Evolutionary conservation across 2,113 vertebrate species (phyloP).

Genomic region (Anas platyrhynchos): DNA sequence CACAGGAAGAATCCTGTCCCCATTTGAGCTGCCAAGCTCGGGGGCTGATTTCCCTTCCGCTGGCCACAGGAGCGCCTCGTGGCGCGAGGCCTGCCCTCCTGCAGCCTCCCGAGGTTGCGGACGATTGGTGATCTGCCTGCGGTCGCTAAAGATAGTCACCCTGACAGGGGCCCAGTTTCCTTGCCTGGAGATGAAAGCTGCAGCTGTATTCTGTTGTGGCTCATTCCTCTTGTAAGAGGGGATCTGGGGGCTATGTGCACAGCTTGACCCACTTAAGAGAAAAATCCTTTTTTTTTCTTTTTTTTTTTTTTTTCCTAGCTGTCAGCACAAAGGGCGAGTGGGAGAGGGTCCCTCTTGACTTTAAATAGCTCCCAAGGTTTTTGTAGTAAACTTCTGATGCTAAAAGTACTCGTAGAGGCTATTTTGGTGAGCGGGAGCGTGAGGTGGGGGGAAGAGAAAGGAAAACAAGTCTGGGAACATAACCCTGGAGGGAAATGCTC

Average conservation of each 20-base stretch:
- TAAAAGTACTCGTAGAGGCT: neutral
- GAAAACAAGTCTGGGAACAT: neutral
- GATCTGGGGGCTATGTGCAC: neutral
- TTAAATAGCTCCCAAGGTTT: neutral
- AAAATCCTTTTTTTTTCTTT: neutral
- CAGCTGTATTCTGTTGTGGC: neutral
- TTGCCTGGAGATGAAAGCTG: neutral
- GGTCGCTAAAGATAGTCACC: neutral
- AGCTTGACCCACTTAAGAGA: neutral
- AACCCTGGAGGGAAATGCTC: neutral
- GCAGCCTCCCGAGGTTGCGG: neutral
- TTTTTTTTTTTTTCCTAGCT: neutral
- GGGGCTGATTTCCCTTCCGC: neutral
- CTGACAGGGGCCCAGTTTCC: neutral
- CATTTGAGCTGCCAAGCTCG: neutral
- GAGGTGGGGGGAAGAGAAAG: neutral
- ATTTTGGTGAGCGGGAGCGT: fast-evolving
- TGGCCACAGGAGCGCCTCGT: fast-evolving
- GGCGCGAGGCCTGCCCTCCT: neutral
- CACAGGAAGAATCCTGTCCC: neutral
- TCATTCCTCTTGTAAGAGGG: neutral
- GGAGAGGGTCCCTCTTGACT: neutral
- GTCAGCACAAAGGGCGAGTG: fast-evolving
- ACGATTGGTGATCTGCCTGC: neutral
- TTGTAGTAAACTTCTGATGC: neutral